These are phyloP conservation scores for Lophius americanus DNA, from an alignment of 2,797 vertebrate species.

Conservation along the genomic window DNA sequence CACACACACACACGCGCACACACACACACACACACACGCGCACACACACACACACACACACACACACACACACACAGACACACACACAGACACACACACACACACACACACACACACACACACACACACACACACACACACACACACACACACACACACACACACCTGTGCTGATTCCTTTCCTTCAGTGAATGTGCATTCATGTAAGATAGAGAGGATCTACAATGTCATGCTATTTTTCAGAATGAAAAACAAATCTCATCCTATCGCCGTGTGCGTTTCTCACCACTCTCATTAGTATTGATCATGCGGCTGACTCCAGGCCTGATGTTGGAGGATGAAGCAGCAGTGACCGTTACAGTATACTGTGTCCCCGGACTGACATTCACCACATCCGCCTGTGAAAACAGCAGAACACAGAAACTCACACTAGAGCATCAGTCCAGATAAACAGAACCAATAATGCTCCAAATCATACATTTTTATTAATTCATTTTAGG, in stretches of 20 bases:
- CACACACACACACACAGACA: conserved; percentile 16
- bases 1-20: conserved; percentile 6
- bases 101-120: conserved; percentile 17
- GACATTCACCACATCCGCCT: conserved; percentile 86
- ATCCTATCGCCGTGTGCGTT: not conserved
- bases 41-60: conserved; percentile 31
- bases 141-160: conserved; percentile 31
- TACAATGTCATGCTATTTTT: too few species aligned
- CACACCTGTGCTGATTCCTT: conserved; percentile 5
- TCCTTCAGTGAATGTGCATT: conserved; percentile 10
- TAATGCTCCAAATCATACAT: not conserved
- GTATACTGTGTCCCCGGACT: conserved; percentile 84
- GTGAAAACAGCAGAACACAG: conserved; percentile 41
- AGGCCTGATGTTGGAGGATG: conserved; percentile 87
- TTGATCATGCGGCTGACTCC: conserved; percentile 89
- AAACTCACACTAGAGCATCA: not conserved
- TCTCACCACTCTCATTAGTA: conserved; percentile 87
- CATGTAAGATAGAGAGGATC: conserved; percentile 1
- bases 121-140: conserved; percentile 15
- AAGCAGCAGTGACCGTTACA: conserved; percentile 84
- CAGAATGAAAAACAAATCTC: conserved; percentile 8
- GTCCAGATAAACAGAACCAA: not conserved
- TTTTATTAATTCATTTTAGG: not conserved
- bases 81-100: conserved; percentile 15
- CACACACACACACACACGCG: too few species aligned